These are phyloP conservation scores for Cyprinodon tularosa DNA, from an alignment of 2,113 vertebrate genomes.

Conservation along the genomic window DNA sequence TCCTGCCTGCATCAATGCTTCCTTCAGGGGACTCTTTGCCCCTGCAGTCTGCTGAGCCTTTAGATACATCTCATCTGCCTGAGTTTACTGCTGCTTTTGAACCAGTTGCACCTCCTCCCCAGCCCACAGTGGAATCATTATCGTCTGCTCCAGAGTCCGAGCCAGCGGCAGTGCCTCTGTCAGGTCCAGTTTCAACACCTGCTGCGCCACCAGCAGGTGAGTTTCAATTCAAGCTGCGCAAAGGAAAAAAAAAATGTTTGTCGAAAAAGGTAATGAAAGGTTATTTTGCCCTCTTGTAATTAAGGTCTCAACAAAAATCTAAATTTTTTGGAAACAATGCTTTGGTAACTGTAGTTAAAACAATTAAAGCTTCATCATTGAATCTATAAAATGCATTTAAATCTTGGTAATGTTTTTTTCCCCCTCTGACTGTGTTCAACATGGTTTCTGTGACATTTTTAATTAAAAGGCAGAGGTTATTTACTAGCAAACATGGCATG, in stretches of 20 bases:
- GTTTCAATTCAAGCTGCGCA: conserved; percentile 26
- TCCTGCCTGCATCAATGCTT: conserved; percentile 7
- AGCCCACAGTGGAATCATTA: conserved; percentile 52
- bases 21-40: conserved; percentile 45
- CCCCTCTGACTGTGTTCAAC: conserved; percentile 2
- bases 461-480: conserved; percentile 59
- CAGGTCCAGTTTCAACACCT: conserved; percentile 33
- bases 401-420: conserved; percentile 41
- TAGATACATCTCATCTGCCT: conserved; percentile 47
- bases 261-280: not conserved
- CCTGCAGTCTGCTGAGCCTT: conserved; percentile 40
- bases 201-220: conserved; percentile 64
- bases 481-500: conserved; percentile 39
- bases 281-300: no score
- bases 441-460: conserved; percentile 26
- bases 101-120: conserved; percentile 65
- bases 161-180: conserved; percentile 38
- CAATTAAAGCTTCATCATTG: conserved; percentile 3
- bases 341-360: not conserved
- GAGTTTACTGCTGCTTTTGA: conserved; percentile 66
- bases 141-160: conserved; percentile 42
- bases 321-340: not conserved
- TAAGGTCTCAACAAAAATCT: not conserved
- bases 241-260: not conserved
- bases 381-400: not conserved